Percentiles rank a stretch among this genome's conserved stretches.
Conservation (phyloP, 1,140 invertebrate genomes). For the Saxidomus purpurata region DNA sequence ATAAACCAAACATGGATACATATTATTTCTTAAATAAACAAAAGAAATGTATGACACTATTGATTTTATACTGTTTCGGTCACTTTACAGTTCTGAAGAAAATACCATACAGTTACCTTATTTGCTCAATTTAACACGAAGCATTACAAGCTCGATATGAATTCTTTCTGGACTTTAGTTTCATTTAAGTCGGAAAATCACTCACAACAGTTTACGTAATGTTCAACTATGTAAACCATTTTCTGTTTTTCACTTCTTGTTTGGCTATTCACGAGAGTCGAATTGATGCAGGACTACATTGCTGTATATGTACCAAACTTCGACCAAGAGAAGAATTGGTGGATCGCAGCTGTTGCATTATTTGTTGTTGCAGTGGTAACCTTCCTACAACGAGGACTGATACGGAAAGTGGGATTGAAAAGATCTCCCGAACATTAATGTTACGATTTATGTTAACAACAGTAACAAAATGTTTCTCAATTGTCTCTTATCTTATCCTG, state of each 20-base stretch:
- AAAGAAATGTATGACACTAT: too few relatives aligned
- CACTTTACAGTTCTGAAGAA: too few relatives aligned
- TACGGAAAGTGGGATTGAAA: background rate
- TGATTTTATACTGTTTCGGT: too few relatives aligned
- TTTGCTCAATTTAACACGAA: too few relatives aligned
- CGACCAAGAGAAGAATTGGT: background rate
- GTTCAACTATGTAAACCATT: constrained; percentile 15
- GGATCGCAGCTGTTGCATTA: background rate
- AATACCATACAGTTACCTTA: too few relatives aligned
- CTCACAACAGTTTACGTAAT: too few relatives aligned
- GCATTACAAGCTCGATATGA: too few relatives aligned
- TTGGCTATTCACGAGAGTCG: background rate
- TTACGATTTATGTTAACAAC: background rate
- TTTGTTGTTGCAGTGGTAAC: background rate
- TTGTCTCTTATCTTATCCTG: background rate
- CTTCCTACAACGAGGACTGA: background rate
- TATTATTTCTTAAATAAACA: too few relatives aligned
- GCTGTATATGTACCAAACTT: background rate
- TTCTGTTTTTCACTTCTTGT: background rate
- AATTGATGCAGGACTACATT: background rate
- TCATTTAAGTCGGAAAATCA: too few relatives aligned
- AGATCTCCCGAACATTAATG: background rate
- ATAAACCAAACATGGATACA: too few relatives aligned
- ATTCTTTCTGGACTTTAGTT: too few relatives aligned
- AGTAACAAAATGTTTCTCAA: background rate